A percentile compares a stretch with the other conserved stretches of the same genome.
Evolutionary conservation across 1,140 invertebrate genomes (phyloP).

Genomic region (Popillia japonica): DNA sequence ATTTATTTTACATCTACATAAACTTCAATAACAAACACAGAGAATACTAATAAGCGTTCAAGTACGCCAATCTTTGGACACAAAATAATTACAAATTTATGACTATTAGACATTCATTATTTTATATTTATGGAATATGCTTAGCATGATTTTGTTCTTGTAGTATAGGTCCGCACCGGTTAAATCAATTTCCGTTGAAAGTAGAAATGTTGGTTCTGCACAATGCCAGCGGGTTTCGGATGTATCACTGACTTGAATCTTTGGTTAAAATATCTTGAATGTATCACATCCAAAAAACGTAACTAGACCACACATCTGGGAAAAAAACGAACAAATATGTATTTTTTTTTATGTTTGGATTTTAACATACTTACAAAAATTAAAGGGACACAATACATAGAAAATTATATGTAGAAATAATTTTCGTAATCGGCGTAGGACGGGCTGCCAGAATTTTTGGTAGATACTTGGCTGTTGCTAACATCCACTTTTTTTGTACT

Average conservation of each 20-base stretch:
- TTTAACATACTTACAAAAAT: constrained; percentile 32
- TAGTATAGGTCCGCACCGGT: not conserved
- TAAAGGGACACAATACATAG: not conserved
- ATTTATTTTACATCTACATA: constrained; percentile 9
- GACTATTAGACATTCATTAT: not conserved
- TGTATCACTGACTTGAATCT: constrained; percentile 24
- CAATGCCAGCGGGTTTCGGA: not conserved
- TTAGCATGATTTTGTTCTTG: not conserved
- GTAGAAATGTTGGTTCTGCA: not conserved
- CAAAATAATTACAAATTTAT: not conserved
- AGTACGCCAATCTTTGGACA: constrained; percentile 29
- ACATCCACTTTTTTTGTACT: constrained; percentile 48
- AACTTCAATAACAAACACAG: not conserved
- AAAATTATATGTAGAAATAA: constrained; percentile 67
- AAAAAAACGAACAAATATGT: not conserved
- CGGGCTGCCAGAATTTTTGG: constrained; percentile 56
- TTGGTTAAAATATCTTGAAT: constrained; percentile 19
- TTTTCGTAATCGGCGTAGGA: constrained; percentile 69
- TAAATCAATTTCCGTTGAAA: not conserved
- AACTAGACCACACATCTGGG: constrained; percentile 30
- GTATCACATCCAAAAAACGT: constrained; percentile 34
- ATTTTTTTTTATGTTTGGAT: not conserved
- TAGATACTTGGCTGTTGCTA: constrained; percentile 54
- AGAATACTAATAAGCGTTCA: constrained; percentile 7
- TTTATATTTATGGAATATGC: constrained; percentile 1